Conservation (phyloP, 2,113 vertebrate genomes). For the Archilochus colubris region DNA sequence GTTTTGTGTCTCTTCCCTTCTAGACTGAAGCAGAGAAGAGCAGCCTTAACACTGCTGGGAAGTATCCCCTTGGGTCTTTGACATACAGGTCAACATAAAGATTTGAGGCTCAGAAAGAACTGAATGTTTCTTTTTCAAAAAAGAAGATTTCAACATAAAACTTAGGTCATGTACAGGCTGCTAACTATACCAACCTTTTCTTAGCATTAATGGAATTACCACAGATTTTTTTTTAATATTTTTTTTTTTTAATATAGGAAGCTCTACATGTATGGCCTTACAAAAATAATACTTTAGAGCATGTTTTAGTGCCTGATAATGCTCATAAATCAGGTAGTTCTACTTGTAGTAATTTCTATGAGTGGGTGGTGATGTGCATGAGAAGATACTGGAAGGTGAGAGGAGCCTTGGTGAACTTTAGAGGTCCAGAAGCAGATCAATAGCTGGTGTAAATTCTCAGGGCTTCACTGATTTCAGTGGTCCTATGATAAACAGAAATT, state of each 20-base stretch:
- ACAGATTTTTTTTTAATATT: background rate
- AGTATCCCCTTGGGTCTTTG: background rate
- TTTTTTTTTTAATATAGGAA: background rate
- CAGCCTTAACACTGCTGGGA: background rate
- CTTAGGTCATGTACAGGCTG: background rate
- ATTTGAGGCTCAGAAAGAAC: background rate
- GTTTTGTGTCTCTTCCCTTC: background rate
- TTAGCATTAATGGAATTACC: background rate
- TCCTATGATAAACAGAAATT: background rate
- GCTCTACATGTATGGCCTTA: background rate
- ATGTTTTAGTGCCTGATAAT: background rate
- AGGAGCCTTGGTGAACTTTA: constrained; percentile 36
- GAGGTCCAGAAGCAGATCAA: background rate
- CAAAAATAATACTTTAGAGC: background rate
- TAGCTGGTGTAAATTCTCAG: constrained; percentile 32
- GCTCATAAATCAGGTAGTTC: background rate
- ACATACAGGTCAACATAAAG: background rate
- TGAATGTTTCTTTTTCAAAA: background rate
- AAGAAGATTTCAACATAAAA: constrained; percentile 7
- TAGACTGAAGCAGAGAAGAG: background rate
- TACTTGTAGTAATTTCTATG: background rate
- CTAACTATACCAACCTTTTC: background rate
- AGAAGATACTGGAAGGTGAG: background rate
- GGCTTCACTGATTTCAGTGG: constrained; percentile 30
- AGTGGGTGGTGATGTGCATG: background rate